Evolutionary conservation across 37 sponge, comb jelly and placozoan species (phyloP).

Genomic region (Cladorhizidae sp.): DNA sequence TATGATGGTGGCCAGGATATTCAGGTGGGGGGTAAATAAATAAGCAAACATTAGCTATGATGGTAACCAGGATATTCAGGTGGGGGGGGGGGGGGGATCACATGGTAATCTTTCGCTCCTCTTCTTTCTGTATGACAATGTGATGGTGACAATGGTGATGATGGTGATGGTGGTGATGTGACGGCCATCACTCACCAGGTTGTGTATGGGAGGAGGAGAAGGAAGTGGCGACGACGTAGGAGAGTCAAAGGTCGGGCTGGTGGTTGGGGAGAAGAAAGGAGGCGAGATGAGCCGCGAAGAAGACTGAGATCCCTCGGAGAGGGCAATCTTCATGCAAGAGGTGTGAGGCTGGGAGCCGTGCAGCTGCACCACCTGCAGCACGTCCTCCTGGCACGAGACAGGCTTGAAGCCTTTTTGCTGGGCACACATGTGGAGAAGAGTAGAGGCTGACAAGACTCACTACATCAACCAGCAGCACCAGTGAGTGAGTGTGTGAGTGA

Average conservation of each 20-base stretch:
- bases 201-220: constrained; percentile 21
- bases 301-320: constrained; percentile 3
- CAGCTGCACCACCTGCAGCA: constrained; percentile 18
- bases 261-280: constrained; percentile 34
- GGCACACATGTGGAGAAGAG: too few relatives aligned
- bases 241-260: constrained; percentile 32
- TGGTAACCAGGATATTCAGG: too few relatives aligned
- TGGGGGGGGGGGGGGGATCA: too few relatives aligned
- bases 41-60: too few relatives aligned
- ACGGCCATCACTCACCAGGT: neutral
- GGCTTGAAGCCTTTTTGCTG: constrained; percentile 48
- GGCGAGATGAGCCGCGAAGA: constrained; percentile 30
- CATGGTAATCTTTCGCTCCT: too few relatives aligned
- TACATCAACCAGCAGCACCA: too few relatives aligned
- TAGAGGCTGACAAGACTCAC: too few relatives aligned
- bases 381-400: constrained; percentile 29
- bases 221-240: constrained; percentile 28
- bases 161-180: neutral
- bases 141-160: too few relatives aligned
- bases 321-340: constrained; percentile 39
- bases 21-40: too few relatives aligned
- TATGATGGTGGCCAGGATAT: too few relatives aligned
- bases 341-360: constrained; percentile 33
- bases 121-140: too few relatives aligned
- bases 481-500: neutral